A percentile compares a stretch with the other conserved stretches of the same genome.
Conservation (phyloP, 2,888 invertebrate genomes). For the Gisinianus flammeolus region DNA sequence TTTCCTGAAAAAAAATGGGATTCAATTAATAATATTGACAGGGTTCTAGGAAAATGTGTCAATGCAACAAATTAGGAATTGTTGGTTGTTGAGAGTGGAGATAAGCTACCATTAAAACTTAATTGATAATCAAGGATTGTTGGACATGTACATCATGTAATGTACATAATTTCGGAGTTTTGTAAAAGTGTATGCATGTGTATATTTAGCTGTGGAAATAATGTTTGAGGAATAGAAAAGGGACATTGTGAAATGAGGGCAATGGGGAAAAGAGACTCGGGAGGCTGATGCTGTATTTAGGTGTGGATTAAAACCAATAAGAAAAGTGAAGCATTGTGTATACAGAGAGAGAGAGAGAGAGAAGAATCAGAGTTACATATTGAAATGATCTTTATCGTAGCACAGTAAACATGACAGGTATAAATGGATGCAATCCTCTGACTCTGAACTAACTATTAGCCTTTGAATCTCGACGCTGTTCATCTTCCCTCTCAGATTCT, state of each 20-base stretch:
- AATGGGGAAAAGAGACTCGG: neutral
- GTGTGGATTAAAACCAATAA: constrained; percentile 28
- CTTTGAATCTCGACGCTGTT: constrained; percentile 29
- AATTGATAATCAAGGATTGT: constrained; percentile 7
- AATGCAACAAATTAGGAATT: neutral
- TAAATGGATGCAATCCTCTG: constrained; percentile 42
- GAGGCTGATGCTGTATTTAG: constrained; percentile 7
- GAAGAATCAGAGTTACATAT: constrained; percentile 25
- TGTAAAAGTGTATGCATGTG: neutral
- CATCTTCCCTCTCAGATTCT: constrained; percentile 15
- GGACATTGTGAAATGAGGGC: constrained; percentile 5
- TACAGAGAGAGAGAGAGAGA: neutral
- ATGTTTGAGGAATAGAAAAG: neutral
- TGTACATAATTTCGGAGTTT: too few relatives aligned
- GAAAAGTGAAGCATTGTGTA: constrained; percentile 11
- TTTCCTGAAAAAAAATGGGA: too few relatives aligned
- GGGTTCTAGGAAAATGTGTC: neutral
- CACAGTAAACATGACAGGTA: constrained; percentile 44
- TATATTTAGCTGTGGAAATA: too few relatives aligned
- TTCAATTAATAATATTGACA: neutral
- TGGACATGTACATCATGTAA: too few relatives aligned
- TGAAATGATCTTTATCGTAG: constrained; percentile 33
- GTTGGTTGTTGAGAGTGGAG: neutral
- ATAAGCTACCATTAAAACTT: too few relatives aligned
- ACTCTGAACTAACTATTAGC: constrained; percentile 29